Percentiles rank a stretch among this genome's conserved stretches.
Conservation (phyloP, 2,888 invertebrate genomes). For the Pterostichus madidus region DNA sequence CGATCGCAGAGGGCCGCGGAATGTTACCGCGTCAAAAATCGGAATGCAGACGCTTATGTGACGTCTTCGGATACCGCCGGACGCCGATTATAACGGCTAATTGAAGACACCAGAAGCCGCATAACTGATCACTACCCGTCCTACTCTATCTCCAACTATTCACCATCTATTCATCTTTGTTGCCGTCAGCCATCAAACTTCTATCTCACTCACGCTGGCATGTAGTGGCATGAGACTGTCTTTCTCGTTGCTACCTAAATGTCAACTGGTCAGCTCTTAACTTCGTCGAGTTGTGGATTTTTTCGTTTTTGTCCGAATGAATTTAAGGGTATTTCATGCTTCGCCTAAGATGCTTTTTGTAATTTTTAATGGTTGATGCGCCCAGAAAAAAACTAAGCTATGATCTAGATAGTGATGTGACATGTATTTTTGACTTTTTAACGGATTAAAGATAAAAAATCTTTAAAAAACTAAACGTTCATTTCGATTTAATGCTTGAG, state of each 20-base stretch:
- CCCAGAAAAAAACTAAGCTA: neutral
- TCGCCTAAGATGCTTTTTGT: slow-evolving; percentile 28
- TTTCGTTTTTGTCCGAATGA: slow-evolving; percentile 26
- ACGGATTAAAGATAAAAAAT: slow-evolving; percentile 42
- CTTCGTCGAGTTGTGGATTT: slow-evolving; percentile 31
- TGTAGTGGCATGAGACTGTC: slow-evolving; percentile 3
- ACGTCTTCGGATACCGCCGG: slow-evolving; percentile 49
- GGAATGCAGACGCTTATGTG: slow-evolving; percentile 58
- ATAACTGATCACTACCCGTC: slow-evolving; percentile 52
- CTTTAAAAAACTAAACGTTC: neutral
- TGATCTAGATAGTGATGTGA: slow-evolving; percentile 43
- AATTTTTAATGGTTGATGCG: slow-evolving; percentile 38
- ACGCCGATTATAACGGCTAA: slow-evolving; percentile 66
- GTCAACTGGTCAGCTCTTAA: slow-evolving; percentile 29
- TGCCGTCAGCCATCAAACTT: neutral
- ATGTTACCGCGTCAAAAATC: slow-evolving; percentile 60
- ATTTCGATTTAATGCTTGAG: slow-evolving; percentile 34
- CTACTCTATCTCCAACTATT: slow-evolving; percentile 8
- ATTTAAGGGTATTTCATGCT: slow-evolving; percentile 45
- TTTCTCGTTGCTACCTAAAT: slow-evolving; percentile 32
- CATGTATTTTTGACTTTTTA: slow-evolving; percentile 30
- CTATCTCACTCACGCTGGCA: neutral
- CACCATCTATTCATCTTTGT: slow-evolving; percentile 29
- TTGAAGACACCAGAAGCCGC: slow-evolving; percentile 64
- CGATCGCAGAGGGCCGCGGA: slow-evolving; percentile 31